phyloP scores from a whole-genome alignment of 2,888 invertebrate genomes.

The Bimastos eiseni region DNA sequence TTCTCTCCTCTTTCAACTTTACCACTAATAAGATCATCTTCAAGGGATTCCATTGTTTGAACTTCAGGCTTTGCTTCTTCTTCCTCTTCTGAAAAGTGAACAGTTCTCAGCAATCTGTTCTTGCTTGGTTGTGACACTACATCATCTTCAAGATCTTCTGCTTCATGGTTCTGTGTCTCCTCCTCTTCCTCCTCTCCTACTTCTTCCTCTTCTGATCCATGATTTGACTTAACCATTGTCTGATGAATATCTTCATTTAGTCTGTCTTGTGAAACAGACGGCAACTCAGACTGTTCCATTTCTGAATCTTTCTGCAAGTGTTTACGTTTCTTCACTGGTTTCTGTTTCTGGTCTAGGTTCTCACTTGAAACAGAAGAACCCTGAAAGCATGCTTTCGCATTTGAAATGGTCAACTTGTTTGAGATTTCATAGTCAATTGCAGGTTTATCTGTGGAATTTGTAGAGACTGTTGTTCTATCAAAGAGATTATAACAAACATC shows the following conservation, averaged over 20 bases:
- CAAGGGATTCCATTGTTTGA: not conserved
- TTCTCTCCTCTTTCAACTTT: not conserved
- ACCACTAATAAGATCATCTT: not conserved
- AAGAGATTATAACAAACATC: not conserved
- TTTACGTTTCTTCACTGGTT: not conserved
- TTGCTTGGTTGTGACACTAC: not conserved
- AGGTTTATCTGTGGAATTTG: not conserved
- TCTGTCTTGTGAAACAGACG: not conserved
- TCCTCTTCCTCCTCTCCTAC: not conserved
- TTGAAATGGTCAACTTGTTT: not conserved
- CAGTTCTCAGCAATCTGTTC: not conserved
- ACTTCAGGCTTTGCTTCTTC: not conserved
- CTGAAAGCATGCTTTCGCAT: not conserved
- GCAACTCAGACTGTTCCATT: not conserved
- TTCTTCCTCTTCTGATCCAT: not conserved
- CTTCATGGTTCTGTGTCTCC: not conserved
- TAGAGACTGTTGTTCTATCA: not conserved
- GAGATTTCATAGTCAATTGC: not conserved
- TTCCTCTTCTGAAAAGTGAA: not conserved
- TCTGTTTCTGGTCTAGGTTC: not conserved
- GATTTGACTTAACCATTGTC: not conserved
- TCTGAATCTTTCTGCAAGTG: not conserved
- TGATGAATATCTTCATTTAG: constrained; percentile 13
- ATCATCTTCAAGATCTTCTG: constrained; percentile 13
- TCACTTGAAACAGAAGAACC: not conserved